Evolutionary conservation across 1,140 invertebrate species (phyloP), one percentile per base, ranked within the genome.

Genomic region (Tetramorium simillimum): DNA sequence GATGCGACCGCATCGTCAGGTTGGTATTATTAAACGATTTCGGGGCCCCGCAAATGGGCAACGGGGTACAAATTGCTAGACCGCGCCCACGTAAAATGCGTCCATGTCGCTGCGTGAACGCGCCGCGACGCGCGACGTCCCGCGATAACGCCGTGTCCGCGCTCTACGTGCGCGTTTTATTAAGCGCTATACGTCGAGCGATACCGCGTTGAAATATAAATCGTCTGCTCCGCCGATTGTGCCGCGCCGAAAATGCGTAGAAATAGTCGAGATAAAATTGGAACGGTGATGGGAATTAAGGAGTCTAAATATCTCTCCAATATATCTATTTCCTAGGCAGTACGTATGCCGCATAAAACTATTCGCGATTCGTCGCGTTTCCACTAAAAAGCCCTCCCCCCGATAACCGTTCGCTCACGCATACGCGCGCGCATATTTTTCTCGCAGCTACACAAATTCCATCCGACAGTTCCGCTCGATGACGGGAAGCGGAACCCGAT

Each of bases 21-120:
- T 56, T 69, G 49, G 76, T 88, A 88, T 89, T 89, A 88, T 88
- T 86, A 86, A 89, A 75, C 88, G 81, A 86, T 60, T n/a, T 73
- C 73, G 18, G 18, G 10, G 16, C 62, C 10, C 53, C 40, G n/a
- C 77, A 53, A 63, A 49, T 58, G 28, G 24, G 28, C 62, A 49
- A 14, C n/a, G 81, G 14, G n/a, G 21, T 77, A 75, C 82, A 65
- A 75, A 85, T 63, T 85, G 53, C 51, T 43, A 73, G 80, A 75
- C 80, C 28, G 62, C 69, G 53, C n/a, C 69, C 43, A 62, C 40
- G 53, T 84, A 84, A 84, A 84, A 75, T 84, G 53, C 53, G 67
- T n/a, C n/a, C 69, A n/a, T n/a, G n/a, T n/a, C n/a, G n/a, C n/a
- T 75, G 69, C 53, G 40, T 75, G 40, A 70, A 69, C 49, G 1